Base-by-base conservation (phyloP, 2,113 vertebrate species). In the Ammodytes dubius region DNA sequence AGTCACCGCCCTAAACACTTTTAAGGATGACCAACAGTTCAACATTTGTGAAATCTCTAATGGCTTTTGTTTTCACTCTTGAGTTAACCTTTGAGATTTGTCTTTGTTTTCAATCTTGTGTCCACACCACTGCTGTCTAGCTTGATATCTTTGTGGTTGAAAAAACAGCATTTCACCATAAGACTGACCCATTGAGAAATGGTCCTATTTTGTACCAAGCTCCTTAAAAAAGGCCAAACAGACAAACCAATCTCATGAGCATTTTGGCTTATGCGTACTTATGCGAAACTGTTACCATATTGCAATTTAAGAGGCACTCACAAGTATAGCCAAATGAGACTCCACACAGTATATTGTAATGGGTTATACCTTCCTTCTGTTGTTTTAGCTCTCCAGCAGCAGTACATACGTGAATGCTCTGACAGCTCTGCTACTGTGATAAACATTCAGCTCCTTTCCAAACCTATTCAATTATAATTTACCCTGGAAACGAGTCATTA, bases 391-490 rank as follows among this genome's bases (percentile, higher is more conserved):
- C 49, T 56, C 19, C 73, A 45, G 19, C 68, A 69, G 68, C 17
- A 7, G 45, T 1, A 69, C 77, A 27, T 27, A 40, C 59, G 70
- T 82, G 79, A 77, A 19, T 46, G 57, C 43, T 46, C 17, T 64
- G 74, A 77, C 57, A 46, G 73, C 50, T 35, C 37, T 40, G 57
- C 67, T 68, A 12, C 68, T 11, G 83, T 49, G 63, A 46, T 63
- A 12, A 50, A 61, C 68, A 57, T 64, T 49, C 42, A 11, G 27
- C 40, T 19, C 46, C 13, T 27, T n/a, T 71, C 7, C 8, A 66
- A 71, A 73, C 0, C 27, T 46, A 57, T 60, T 45, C 73, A 83
- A 63, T 50, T 2, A 19, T 19, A 40, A 2, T 63, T 65, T 65
- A 58, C 45, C 46, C 14, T 17, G 35, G 59, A 80, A 80, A 57